A percentile compares a stretch with the other conserved stretches of the same genome.
These are phyloP conservation scores for Agonopterix alstromeriana DNA, from an alignment of 2,888 invertebrate species.

Conservation along the genomic window DNA sequence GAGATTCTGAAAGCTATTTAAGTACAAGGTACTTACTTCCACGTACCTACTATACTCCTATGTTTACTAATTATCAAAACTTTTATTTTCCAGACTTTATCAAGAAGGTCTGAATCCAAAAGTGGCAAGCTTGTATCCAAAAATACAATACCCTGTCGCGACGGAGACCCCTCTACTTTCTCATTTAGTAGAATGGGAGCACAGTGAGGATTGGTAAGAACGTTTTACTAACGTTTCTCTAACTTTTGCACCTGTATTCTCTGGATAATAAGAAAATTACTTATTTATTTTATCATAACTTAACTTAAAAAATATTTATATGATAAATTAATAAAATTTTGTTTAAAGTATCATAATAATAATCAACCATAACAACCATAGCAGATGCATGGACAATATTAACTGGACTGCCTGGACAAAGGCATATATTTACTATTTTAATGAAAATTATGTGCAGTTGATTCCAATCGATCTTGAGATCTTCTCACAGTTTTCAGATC, in stretches of 20 bases:
- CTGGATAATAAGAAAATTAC: not conserved
- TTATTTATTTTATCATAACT: not conserved
- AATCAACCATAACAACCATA: not conserved
- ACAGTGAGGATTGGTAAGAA: conserved; percentile 79
- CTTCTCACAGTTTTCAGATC: no score
- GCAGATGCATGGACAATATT: no score
- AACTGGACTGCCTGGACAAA: no score
- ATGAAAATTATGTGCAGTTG: no score
- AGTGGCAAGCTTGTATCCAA: conserved; percentile 82
- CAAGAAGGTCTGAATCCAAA: conserved; percentile 82
- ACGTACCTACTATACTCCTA: not conserved
- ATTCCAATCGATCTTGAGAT: no score
- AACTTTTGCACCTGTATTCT: not conserved
- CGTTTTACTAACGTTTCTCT: conserved; percentile 1
- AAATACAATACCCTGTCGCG: conserved; percentile 85
- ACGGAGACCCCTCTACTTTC: conserved; percentile 89
- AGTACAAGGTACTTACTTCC: not conserved
- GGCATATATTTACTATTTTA: no score
- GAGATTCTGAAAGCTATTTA: not conserved
- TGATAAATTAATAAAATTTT: not conserved
- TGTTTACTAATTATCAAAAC: not conserved
- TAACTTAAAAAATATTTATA: not conserved
- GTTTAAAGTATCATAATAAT: not conserved
- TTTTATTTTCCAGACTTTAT: conserved; percentile 76
- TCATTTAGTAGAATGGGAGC: conserved; percentile 88